Evolutionary conservation across 2,113 vertebrate genomes (phyloP), one percentile per base, ranked within the genome.

Genomic region (Verasper variegatus): DNA sequence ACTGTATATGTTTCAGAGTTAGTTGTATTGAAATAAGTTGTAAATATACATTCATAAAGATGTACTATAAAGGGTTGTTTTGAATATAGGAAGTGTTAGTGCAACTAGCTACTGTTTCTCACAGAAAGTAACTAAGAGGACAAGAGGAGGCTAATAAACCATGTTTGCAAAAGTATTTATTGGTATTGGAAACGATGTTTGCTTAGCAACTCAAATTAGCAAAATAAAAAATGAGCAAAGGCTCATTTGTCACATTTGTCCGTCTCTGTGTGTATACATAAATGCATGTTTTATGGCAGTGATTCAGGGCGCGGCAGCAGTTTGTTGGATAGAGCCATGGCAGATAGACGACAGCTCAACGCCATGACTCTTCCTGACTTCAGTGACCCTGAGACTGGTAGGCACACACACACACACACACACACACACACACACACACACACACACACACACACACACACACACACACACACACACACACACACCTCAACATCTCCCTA

Each of bases 281-380:
- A 7, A 1, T 57, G 20, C 57, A 52, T 86, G 17, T 72, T 18
- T 81, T 42, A n/a, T 70, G 93, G 54, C 93, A 99, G 98, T 92
- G 98, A 99, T 89, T 99, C 98, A 0, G 98, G 97, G 80, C 96
- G 97, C 26, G 97, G 97, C 83, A 99, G 98, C 96, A 99, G 97
- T 88, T 92, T 99, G 89, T 88, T 99, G 94, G 98, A 99, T 83
- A 94, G 97, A 94, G 96, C 97, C 84, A 95, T 99, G 51, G 97
- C 97, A 59, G 98, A 99, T 88, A 94, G 97, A 86, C 92, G 98
- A 83, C 97, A 99, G 88, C 96, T 99, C 69, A 98, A 98, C 62
- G 96, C 96, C 83, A 97, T 99, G 91, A 98, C 97, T 13, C 90
- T 99, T 60, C 98, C 98, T 55, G 98, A 99, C 93, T 99, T 99